phyloP scores from a whole-genome alignment of 1,140 invertebrate genomes.

The Drosophila nannoptera region DNA sequence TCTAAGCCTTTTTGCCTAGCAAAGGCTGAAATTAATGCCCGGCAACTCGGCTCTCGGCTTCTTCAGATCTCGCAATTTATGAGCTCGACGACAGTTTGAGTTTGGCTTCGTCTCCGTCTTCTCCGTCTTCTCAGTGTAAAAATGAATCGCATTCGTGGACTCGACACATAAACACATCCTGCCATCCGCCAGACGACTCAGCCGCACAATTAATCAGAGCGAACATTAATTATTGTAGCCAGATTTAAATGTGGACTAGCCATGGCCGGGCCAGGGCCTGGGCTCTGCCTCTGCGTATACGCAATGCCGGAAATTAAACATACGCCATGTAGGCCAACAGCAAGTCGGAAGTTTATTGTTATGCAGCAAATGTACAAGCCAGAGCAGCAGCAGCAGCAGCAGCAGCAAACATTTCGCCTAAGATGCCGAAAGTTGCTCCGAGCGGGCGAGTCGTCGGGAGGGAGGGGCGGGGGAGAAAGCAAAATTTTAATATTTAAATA shows the following conservation, averaged over 20 bases:
- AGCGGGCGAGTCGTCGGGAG: too few species aligned
- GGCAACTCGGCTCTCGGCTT: conserved; percentile 8
- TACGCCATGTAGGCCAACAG: conserved; percentile 54
- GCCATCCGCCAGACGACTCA: conserved; percentile 1
- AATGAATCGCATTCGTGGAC: conserved; percentile 39
- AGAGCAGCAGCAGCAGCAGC: background rate
- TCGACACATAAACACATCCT: conserved; percentile 45
- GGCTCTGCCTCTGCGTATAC: conserved; percentile 35
- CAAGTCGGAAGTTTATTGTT: conserved; percentile 65
- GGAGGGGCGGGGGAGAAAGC: conserved; percentile 20
- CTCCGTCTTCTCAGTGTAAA: conserved; percentile 36
- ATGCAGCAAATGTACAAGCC: conserved; percentile 51
- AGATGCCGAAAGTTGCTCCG: conserved; percentile 32
- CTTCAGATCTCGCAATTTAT: conserved; percentile 39
- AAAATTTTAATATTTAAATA: conserved; percentile 72
- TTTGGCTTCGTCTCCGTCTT: background rate
- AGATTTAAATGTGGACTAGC: conserved; percentile 10
- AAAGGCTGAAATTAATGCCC: conserved; percentile 43
- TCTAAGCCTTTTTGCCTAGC: conserved; percentile 35
- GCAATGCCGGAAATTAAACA: conserved; percentile 74
- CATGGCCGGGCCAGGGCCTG: background rate
- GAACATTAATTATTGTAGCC: conserved; percentile 42
- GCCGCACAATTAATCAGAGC: conserved; percentile 49
- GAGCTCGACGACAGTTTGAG: conserved; percentile 59
- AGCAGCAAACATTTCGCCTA: conserved; percentile 6